phyloP scores from a whole-genome alignment of 2,797 vertebrate genomes.

The Sarcoramphus papa region DNA sequence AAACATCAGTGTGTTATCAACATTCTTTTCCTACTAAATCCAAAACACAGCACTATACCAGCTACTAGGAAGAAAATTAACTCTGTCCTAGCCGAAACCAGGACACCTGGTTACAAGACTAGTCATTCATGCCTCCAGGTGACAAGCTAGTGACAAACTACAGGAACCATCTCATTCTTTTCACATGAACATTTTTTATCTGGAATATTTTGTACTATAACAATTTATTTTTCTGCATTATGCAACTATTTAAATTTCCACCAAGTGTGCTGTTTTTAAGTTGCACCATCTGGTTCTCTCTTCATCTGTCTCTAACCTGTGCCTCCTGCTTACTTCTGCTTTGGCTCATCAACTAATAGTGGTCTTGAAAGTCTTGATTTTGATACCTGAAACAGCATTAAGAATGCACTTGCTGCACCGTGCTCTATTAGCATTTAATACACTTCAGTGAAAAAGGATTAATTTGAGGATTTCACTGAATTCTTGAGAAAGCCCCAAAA shows the following conservation, averaged over 20 bases:
- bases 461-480: not conserved
- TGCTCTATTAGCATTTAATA: conserved; percentile 5
- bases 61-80: too few relatives aligned
- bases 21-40: too few relatives aligned
- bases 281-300: not conserved
- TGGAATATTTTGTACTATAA: not conserved
- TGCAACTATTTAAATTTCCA: not conserved
- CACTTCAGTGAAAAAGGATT: not conserved
- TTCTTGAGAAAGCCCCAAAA: not conserved
- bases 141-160: not conserved
- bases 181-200: not conserved
- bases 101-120: not conserved
- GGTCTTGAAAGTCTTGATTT: not conserved
- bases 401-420: not conserved
- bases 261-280: not conserved
- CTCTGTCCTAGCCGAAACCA: too few relatives aligned
- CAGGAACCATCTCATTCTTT: conserved; percentile 14
- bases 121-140: not conserved
- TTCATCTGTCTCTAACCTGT: not conserved
- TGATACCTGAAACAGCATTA: conserved; percentile 9
- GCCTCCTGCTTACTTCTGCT: not conserved
- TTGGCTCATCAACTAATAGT: conserved; percentile 5
- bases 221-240: conserved; percentile 12
- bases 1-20: too few relatives aligned
- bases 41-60: too few relatives aligned